Evolutionary conservation across 2,888 invertebrate species (phyloP).

Genomic region (Hipparchia semele): DNA sequence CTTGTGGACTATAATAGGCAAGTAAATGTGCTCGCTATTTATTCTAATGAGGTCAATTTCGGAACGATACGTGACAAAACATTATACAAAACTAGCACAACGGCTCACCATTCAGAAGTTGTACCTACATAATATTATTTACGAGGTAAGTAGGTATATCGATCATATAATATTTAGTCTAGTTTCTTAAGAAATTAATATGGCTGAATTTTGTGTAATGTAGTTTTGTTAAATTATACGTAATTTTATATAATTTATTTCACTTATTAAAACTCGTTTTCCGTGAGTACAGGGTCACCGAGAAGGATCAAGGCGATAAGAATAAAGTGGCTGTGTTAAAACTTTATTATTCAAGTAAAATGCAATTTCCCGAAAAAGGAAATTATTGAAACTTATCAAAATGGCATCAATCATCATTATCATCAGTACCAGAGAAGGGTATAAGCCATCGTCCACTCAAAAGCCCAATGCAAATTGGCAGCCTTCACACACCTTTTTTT

Average conservation of each 20-base stretch:
- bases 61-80: conserved; percentile 14
- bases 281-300: conserved; percentile 55
- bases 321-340: conserved; percentile 19
- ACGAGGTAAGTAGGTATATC: background rate
- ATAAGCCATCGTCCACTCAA: background rate
- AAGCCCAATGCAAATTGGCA: background rate
- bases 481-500: background rate
- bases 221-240: background rate
- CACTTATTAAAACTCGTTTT: conserved; percentile 54
- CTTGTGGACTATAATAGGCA: background rate
- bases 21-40: conserved; percentile 12
- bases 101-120: background rate
- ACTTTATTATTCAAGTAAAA: background rate
- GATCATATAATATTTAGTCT: background rate
- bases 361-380: background rate
- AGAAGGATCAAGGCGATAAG: conserved; percentile 49
- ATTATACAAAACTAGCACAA: conserved; percentile 7
- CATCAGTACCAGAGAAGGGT: background rate
- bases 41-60: conserved; percentile 31
- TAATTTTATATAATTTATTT: background rate
- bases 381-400: background rate
- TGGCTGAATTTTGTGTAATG: background rate
- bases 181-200: background rate
- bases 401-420: too few relatives aligned
- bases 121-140: background rate